Evolutionary conservation across 2,888 invertebrate species (phyloP).

Genomic region (Athrips mouffetella): DNA sequence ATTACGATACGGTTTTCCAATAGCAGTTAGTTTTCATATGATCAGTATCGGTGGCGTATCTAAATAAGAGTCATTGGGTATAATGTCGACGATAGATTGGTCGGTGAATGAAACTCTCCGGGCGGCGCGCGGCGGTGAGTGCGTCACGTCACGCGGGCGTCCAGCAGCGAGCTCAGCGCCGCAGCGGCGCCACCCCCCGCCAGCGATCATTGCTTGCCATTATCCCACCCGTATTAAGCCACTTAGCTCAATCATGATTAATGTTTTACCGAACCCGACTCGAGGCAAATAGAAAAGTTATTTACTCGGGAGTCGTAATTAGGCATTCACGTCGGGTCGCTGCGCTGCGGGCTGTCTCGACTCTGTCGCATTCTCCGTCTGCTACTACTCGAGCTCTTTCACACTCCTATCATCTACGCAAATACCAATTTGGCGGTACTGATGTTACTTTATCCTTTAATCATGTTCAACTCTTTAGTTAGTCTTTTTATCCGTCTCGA

Average conservation of each 20-base stretch:
- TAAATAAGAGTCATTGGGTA: constrained; percentile 11
- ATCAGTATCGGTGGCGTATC: background rate
- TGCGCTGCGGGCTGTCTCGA: constrained; percentile 65
- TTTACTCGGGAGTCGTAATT: constrained; percentile 73
- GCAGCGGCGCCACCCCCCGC: constrained; percentile 69
- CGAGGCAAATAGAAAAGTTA: constrained; percentile 75
- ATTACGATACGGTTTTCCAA: background rate
- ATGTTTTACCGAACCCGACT: constrained; percentile 74
- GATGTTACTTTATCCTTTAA: constrained; percentile 3
- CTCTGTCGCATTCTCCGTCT: constrained; percentile 67
- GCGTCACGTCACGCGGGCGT: constrained; percentile 41
- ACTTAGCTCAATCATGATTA: constrained; percentile 80
- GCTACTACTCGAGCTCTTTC: constrained; percentile 23
- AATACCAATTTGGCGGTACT: constrained; percentile 6
- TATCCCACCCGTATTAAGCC: constrained; percentile 77
- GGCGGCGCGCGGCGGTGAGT: no score
- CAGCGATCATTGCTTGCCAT: constrained; percentile 74
- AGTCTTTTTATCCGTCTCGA: background rate
- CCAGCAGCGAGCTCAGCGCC: constrained; percentile 38
- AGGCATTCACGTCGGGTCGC: constrained; percentile 73
- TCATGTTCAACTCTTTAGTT: constrained; percentile 7
- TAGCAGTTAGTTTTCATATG: background rate
- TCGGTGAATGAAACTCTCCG: constrained; percentile 24
- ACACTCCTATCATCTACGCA: constrained; percentile 8
- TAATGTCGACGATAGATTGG: constrained; percentile 14